phyloP scores from a whole-genome alignment of 2,888 invertebrate species.

The Sphaerophoria taeniata region DNA sequence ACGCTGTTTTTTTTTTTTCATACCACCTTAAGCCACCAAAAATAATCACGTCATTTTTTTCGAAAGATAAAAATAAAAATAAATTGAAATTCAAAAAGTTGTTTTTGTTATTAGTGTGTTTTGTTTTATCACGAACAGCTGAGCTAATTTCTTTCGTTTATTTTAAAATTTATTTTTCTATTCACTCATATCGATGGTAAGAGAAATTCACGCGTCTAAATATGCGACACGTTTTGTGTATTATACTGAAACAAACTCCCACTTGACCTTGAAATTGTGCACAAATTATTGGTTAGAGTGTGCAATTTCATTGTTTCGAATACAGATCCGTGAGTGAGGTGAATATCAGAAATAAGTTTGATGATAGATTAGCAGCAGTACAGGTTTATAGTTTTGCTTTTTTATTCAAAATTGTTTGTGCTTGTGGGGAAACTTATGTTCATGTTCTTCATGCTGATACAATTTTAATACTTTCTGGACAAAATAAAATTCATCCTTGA shows the following conservation, averaged over 20 bases:
- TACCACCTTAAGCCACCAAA: neutral
- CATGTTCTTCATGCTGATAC: no score
- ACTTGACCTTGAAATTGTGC: slow-evolving; percentile 56
- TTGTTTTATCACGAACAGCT: slow-evolving; percentile 56
- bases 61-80: neutral
- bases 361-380: neutral
- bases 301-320: slow-evolving; percentile 51
- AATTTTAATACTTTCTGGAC: no score
- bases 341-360: neutral
- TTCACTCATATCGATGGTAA: neutral
- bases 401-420: neutral
- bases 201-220: slow-evolving; percentile 29
- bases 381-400: neutral
- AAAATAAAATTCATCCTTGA: no score
- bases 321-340: slow-evolving; percentile 13
- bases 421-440: neutral
- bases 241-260: slow-evolving; percentile 2
- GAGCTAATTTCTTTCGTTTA: slow-evolving; percentile 20
- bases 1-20: no score
- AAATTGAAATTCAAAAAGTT: neutral
- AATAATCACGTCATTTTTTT: slow-evolving; percentile 14
- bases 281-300: slow-evolving; percentile 41
- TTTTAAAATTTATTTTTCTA: no score
- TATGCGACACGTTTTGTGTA: slow-evolving; percentile 41
- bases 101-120: slow-evolving; percentile 1